Evolutionary conservation across 2,888 invertebrate species (phyloP), one percentile per base, ranked within the genome.

Genomic region (Clusia tigrina): DNA sequence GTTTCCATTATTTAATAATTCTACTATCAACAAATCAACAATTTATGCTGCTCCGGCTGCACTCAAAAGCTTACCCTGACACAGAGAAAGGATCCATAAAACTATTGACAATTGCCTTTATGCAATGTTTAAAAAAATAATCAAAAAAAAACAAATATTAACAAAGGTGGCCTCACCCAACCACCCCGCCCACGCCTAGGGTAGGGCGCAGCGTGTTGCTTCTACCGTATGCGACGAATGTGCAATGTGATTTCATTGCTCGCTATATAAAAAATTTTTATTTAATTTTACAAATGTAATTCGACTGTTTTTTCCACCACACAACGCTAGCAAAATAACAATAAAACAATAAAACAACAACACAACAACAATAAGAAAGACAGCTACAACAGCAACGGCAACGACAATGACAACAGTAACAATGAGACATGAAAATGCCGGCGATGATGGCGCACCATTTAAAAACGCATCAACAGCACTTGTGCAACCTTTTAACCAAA

Each of bases 401-500:
- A n/a, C 42, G n/a, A 42, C n/a, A 15, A n/a, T 42, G n/a, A 42
- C n/a, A 42, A 42, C n/a, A 42, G n/a, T 9, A 32, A 32, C 32
- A 12, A 32, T 32, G 32, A 32, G 32, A 12, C 12, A 32, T 6
- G 32, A 18, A 32, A 18, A 48, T 18, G 22, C 22, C 22, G 48
- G 20, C 52, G 37, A 51, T 58, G 52, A 37, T 59, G 58, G 53
- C 52, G 67, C 42, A 67, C 61, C 77, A 71, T 70, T 74, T 74
- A 74, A 74, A 74, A 74, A 66, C 67, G 66, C 75, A 74, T 74
- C 70, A 74, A 18, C 58, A 32, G 58, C 52, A 6, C 42, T 32
- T 32, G 32, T 5, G 22, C 26, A 54, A 32, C n/a, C n/a, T n/a
- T n/a, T 10, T 2, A 20, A 12, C n/a, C 15, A 12, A 53, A 62